Evolutionary conservation across 2,113 vertebrate genomes (phyloP).

Genomic region (Tor tambroides): DNA sequence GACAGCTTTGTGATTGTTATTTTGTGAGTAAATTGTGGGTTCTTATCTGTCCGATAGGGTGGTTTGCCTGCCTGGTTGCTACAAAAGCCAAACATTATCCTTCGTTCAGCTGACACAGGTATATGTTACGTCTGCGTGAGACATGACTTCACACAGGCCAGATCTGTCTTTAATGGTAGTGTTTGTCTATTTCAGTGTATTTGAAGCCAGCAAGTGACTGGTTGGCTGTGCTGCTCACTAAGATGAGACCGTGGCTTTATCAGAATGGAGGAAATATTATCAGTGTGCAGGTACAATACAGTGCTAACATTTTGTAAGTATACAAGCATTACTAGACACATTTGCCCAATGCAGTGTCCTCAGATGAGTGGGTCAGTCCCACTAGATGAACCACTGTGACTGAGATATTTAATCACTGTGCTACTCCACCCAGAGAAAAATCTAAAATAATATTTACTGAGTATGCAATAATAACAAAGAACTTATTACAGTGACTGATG

Average conservation of each 20-base stretch:
- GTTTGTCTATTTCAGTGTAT: slow-evolving; percentile 77
- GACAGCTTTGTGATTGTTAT: slow-evolving; percentile 23
- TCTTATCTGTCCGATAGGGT: slow-evolving; percentile 75
- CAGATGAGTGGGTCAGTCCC: background rate
- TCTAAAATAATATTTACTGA: background rate
- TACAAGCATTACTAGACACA: background rate
- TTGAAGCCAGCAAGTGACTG: slow-evolving; percentile 87
- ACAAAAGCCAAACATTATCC: slow-evolving; percentile 81
- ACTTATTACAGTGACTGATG: background rate
- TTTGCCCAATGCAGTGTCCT: background rate
- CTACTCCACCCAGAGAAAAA: background rate
- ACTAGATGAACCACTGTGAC: background rate
- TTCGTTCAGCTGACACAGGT: slow-evolving; percentile 90
- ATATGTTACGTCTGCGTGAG: slow-evolving; percentile 24
- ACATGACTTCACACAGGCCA: background rate
- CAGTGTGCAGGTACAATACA: slow-evolving; percentile 84
- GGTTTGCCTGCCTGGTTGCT: slow-evolving; percentile 94
- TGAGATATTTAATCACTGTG: background rate
- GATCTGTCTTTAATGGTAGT: background rate
- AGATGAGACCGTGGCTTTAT: slow-evolving; percentile 87
- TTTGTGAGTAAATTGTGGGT: slow-evolving; percentile 27
- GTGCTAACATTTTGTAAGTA: background rate
- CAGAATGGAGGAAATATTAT: slow-evolving; percentile 92
- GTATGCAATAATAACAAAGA: background rate
- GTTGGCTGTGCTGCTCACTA: slow-evolving; percentile 87